A percentile compares a stretch with the other conserved stretches of the same genome.
Evolutionary conservation across 2,888 invertebrate species (phyloP).

Genomic region (Sminthurinus aureus): DNA sequence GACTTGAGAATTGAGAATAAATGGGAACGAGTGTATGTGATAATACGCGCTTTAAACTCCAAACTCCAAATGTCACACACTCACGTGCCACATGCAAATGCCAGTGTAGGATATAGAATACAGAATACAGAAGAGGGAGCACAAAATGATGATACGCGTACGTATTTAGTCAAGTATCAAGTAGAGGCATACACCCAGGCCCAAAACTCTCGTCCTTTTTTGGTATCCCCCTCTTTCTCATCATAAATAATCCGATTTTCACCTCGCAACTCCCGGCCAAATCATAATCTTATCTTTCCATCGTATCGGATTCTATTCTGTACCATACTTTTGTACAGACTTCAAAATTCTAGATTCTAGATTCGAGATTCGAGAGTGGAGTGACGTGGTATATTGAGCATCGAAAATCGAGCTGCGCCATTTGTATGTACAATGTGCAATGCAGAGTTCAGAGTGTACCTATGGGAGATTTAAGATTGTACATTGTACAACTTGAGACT

Average conservation of each 20-base stretch:
- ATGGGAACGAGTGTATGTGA: too few relatives aligned
- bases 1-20: neutral
- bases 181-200: too few relatives aligned
- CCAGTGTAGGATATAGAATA: too few relatives aligned
- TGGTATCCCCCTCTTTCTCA: neutral
- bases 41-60: slow-evolving; percentile 1
- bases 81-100: slow-evolving; percentile 26
- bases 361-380: too few relatives aligned
- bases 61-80: slow-evolving; percentile 8
- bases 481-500: too few relatives aligned
- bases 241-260: slow-evolving; percentile 38
- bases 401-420: neutral
- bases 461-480: too few relatives aligned
- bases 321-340: too few relatives aligned
- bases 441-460: too few relatives aligned
- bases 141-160: neutral
- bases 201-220: neutral
- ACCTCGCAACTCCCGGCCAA: slow-evolving; percentile 29
- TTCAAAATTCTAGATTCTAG: too few relatives aligned
- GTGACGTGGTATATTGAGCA: neutral
- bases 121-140: too few relatives aligned
- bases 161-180: too few relatives aligned
- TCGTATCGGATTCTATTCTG: neutral
- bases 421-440: neutral
- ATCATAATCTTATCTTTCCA: slow-evolving; percentile 24